phyloP scores from a whole-genome alignment of 2,113 vertebrate species.

The Morone chrysops region DNA sequence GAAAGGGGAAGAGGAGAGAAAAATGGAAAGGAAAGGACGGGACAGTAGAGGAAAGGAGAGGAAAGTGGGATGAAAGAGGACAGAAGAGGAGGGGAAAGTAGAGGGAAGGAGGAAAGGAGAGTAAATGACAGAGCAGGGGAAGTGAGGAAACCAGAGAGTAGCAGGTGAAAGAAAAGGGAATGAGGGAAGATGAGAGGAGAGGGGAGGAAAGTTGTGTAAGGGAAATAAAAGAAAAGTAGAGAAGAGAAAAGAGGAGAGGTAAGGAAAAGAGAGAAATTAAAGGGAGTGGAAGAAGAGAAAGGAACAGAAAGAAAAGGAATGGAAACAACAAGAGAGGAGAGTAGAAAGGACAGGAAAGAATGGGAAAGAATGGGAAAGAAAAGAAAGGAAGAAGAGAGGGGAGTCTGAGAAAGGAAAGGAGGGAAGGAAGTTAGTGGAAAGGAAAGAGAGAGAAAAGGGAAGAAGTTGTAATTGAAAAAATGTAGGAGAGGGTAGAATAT shows the following conservation, averaged over 20 bases:
- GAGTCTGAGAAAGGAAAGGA: not conserved
- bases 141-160: not conserved
- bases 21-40: not conserved
- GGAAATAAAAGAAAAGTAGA: too few relatives aligned
- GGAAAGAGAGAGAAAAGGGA: not conserved
- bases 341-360: not conserved
- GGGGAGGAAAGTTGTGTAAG: not conserved
- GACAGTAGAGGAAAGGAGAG: not conserved
- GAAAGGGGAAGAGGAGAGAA: not conserved
- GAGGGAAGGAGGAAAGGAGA: not conserved
- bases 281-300: not conserved
- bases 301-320: not conserved
- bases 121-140: not conserved
- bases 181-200: not conserved
- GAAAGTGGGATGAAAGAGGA: accelerated
- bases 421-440: too few relatives aligned
- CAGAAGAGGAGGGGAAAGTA: not conserved
- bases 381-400: not conserved
- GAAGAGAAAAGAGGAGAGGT: not conserved
- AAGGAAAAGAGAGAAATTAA: not conserved
- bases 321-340: too few relatives aligned
- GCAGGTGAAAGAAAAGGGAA: not conserved
- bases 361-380: not conserved
- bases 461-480: not conserved
- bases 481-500: not conserved